Percentiles rank a stretch among this genome's conserved stretches.
Conservation (phyloP, 2,113 vertebrate genomes). For the Origma solitaria region DNA sequence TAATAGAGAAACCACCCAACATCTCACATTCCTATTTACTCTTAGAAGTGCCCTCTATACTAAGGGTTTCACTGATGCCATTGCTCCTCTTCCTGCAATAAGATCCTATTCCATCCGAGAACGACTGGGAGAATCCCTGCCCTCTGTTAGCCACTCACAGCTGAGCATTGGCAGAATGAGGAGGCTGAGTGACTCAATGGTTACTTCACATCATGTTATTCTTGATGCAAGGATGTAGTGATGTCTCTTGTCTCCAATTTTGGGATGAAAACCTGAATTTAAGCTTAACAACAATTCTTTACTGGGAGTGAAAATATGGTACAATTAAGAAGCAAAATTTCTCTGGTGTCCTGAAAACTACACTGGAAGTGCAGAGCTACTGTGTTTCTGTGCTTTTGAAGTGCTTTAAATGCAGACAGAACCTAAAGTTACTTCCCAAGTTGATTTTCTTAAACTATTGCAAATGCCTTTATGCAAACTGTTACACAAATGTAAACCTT, state of each 20-base stretch:
- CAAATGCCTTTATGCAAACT: neutral
- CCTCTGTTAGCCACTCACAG: neutral
- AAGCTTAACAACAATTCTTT: neutral
- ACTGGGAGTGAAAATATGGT: neutral
- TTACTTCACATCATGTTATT: neutral
- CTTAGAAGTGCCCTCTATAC: neutral
- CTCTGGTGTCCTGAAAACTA: neutral
- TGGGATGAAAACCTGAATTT: neutral
- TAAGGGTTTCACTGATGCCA: neutral
- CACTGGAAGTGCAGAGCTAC: neutral
- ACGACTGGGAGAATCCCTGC: neutral
- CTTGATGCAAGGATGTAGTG: neutral
- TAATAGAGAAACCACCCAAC: neutral
- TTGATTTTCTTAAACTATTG: neutral
- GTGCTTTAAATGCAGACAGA: neutral
- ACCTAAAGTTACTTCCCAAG: neutral
- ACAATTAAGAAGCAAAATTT: neutral
- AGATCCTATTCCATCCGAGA: neutral
- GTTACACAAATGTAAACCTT: neutral
- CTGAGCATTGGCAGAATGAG: neutral
- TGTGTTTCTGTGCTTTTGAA: neutral
- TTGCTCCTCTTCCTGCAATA: neutral
- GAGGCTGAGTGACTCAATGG: neutral
- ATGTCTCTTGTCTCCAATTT: neutral
- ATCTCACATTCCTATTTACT: neutral